Base-by-base conservation (phyloP, 2,797 vertebrate genomes). In the Girardinus metallicus region DNA sequence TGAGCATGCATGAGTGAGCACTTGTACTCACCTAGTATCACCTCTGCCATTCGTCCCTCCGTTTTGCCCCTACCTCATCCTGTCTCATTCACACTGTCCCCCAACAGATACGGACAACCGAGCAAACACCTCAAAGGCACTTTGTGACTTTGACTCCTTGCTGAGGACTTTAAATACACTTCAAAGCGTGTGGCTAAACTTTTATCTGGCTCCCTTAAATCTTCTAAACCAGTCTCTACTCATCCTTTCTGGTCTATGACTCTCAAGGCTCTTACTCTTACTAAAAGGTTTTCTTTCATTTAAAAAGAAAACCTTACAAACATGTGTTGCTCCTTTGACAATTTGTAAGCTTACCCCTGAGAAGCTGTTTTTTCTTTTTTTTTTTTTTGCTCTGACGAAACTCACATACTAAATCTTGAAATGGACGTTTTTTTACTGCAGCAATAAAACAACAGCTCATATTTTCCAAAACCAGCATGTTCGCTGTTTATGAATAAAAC, bases 391-490 rank as follows among this genome's bases (percentile, higher is more conserved):
- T 79, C 46, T 80, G 74, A 85, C 76, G 36, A 76, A 81, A 84
- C 80, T 81, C 83, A 76, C 86, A 73, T 81, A 80, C 68, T 91
- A 87, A 90, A 92, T 90, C 84, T 77, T 77, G 11, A 73, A 62
- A 77, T 64, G 71, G 77, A 75, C 84, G 49, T 90, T 86, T 87
- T 89, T 88, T 46, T 85, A 89, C 74, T 47, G 12, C 74, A 70
- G 88, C 83, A 78, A 47, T 79, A 85, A 87, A 91, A 81, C 39
- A 73, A 74, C 78, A 46, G 86, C 75, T 92, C 87, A 91, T 83
- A 88, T 85, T 93, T 94, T 93, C 91, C 91, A 80, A 83, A 82
- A 80, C 85, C 73, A 80, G n/a, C 83, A 75, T 82, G 70, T 85
- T 84, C 16, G 12, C 68, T 85, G 71, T 91, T 87, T 88, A 55